These are phyloP conservation scores for Probosciger aterrimus DNA, from an alignment of 2,113 vertebrate genomes.

Conservation along the genomic window DNA sequence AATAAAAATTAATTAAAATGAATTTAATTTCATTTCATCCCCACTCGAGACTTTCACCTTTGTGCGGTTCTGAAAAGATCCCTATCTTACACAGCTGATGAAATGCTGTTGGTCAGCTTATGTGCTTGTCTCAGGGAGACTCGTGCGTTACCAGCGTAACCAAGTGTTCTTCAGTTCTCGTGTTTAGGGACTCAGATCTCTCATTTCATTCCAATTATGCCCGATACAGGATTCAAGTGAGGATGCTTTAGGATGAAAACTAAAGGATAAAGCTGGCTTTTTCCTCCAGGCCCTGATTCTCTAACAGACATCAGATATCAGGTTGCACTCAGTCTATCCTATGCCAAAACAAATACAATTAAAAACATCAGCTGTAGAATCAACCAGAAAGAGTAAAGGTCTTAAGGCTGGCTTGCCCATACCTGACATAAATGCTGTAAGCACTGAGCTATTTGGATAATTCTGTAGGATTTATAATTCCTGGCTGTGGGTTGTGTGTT, in stretches of 20 bases:
- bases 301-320: not conserved
- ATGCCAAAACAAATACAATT: constrained; percentile 3
- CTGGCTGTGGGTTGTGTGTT: not conserved
- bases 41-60: not conserved
- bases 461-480: not conserved
- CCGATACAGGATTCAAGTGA: not conserved
- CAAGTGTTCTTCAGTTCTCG: not conserved
- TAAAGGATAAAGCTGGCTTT: not conserved
- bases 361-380: not conserved
- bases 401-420: not conserved
- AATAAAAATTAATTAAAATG: not conserved
- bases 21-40: not conserved
- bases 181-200: not conserved
- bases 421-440: not conserved
- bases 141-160: not conserved
- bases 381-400: not conserved
- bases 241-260: not conserved
- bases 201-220: not conserved
- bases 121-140: not conserved
- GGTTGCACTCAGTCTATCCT: not conserved
- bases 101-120: not conserved
- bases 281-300: not conserved
- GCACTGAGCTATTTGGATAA: not conserved
- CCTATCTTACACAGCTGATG: fast-evolving
- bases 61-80: not conserved